Evolutionary conservation across 2,797 vertebrate genomes (phyloP).

Genomic region (Fistularia tabacaria): DNA sequence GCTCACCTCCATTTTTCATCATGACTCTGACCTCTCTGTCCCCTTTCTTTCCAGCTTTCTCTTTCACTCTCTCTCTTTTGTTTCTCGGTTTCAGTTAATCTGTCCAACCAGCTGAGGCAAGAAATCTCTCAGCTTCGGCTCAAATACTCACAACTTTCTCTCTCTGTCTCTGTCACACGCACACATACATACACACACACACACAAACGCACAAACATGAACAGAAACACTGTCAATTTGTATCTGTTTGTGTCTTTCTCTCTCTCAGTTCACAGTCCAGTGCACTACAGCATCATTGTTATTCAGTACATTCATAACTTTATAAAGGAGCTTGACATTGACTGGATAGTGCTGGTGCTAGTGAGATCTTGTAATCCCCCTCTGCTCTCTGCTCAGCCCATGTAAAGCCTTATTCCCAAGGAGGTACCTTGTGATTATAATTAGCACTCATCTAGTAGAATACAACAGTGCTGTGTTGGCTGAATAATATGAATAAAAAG

Average conservation of each 20-base stretch:
- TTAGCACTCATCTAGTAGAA: conserved; percentile 22
- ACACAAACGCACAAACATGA: too few relatives aligned
- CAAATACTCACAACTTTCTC: not conserved
- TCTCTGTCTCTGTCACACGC: not conserved
- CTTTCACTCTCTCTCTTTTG: too few relatives aligned
- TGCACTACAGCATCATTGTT: conserved; percentile 24
- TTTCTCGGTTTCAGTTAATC: conserved; percentile 47
- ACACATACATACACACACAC: too few relatives aligned
- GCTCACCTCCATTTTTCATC: too few relatives aligned
- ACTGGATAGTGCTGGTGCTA: conserved; percentile 24
- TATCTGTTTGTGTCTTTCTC: not conserved
- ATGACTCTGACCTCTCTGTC: too few relatives aligned
- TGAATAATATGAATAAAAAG: too few relatives aligned
- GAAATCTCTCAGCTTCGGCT: conserved; percentile 32
- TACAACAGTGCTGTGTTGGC: not conserved
- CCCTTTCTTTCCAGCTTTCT: too few relatives aligned
- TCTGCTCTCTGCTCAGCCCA: conserved; percentile 20
- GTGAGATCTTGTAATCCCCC: conserved; percentile 52
- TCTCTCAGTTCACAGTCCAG: not conserved
- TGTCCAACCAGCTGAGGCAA: conserved; percentile 37
- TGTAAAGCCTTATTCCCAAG: conserved; percentile 37
- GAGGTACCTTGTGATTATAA: conserved; percentile 43
- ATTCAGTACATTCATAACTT: conserved; percentile 41
- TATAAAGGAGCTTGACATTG: conserved; percentile 27
- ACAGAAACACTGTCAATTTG: too few relatives aligned